Evolutionary conservation across 2,888 invertebrate species (phyloP), one percentile per base, ranked within the genome.

Genomic region (Athetis lepigone): DNA sequence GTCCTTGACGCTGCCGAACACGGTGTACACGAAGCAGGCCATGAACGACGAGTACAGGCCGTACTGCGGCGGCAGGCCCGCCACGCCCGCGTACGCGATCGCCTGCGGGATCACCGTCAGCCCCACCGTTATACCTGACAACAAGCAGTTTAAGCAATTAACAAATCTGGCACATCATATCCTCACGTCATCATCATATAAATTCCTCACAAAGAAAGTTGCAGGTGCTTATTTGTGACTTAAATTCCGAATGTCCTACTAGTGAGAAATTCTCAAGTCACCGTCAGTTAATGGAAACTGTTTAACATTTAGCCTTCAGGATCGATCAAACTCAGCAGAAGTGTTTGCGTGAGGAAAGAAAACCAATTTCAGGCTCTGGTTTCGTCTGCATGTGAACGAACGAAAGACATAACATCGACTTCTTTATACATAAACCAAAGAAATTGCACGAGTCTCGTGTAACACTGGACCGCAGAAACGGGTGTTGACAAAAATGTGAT

Each of bases 11-110:
- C 98, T 98, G 16, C 99, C 99, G 85, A 99, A 97, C 68, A 98
- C 93, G 25, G 98, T 97, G 92, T 99, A 99, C 43, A 98, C 96
- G 93, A 99, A 98, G 90, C 98, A 98, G 3, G 98, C 98, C 97
- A 98, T 97, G 94, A 99, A 98, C 0, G 98, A 97, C 1, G 98
- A 98, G 92, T 99, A 99, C 4, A 99, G 95, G 0, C 99, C 99
- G 92, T 98, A 98, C 96, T 95, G 93, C 16, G 96, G 95, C 0
- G 96, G 96, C 27, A 97, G 95, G 62, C 98, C 98, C 8, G 98
- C 98, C 43, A 98, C 97, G 23, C 96, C 96, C 4, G 97, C 98
- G 91, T 98, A 98, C 2, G 98, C 98, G 69, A 98, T 98, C 11
- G 97, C 97, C 86, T 98, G 98, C 0, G 98, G 98, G 77, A 98